Evolutionary conservation across 2,113 vertebrate genomes (phyloP), one percentile per base, ranked within the genome.

Genomic region (Acanthisitta chloris): DNA sequence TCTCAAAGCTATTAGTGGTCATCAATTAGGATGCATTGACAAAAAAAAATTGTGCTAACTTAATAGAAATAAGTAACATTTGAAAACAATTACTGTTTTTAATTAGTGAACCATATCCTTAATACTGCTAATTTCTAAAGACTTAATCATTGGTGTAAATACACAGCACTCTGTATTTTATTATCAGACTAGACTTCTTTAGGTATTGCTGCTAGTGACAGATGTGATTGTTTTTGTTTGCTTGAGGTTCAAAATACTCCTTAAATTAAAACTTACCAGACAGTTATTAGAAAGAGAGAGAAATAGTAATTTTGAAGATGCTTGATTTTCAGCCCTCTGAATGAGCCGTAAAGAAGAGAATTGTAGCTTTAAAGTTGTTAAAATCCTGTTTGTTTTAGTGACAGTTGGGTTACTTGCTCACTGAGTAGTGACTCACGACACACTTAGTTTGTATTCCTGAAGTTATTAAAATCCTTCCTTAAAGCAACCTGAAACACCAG

Each of bases 141-240:
- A n/a, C 6, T 12, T 33, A 29, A 81, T 61, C 17, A 66, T 12
- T 28, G 42, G 12, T 87, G 38, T 20, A 58, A 84, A 79, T 38
- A 34, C 0, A 0, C 6, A 57, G 28, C 6, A 10, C 14, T 77
- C 29, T 24, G 28, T 73, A 17, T 45, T 74, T n/a, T 57, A 17
- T 52, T 61, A 26, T n/a, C 8, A 7, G 31, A 40, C 33, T 80
- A 61, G 13, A 8, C 70, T 33, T 51, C n/a, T 59, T 40, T 29
- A 48, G 74, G 16, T 57, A 40, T 58, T 86, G 40, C 67, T 61
- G 45, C 77, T 55, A 10, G 29, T 31, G 40, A 38, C 12, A 36
- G 28, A 52, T 36, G 18, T 23, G 31, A 26, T 45, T 38, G 33
- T 46, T 48, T 45, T 80, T 91, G 19, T 45, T 73, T 65, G 43